Evolutionary conservation across 2,113 vertebrate genomes (phyloP).

Genomic region (Phrynocephalus versicolor): DNA sequence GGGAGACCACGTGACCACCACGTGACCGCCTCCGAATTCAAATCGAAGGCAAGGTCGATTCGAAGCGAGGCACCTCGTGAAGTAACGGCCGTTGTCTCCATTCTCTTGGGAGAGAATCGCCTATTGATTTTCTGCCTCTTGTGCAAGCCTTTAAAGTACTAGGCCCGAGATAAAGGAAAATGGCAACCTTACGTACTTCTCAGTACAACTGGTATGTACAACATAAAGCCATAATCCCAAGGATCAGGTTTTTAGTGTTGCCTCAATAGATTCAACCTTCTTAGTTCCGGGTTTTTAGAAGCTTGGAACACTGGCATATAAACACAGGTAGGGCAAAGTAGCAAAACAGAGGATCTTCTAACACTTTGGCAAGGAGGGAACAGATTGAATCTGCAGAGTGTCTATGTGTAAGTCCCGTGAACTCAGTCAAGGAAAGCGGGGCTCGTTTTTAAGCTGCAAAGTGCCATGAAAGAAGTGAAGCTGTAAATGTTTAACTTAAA

Average conservation of each 20-base stretch:
- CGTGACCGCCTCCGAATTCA: no score
- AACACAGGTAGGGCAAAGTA: not conserved
- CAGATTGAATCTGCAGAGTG: not conserved
- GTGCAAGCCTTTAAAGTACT: not conserved
- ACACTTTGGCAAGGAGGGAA: not conserved
- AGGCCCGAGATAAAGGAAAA: not conserved
- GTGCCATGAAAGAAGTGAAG: not conserved
- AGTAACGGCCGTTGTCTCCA: no score
- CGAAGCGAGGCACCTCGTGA: no score
- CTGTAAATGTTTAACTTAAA: not conserved
- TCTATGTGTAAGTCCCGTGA: not conserved
- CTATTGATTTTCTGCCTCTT: not conserved
- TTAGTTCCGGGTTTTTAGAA: not conserved
- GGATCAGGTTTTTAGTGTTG: not conserved
- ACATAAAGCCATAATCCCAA: not conserved
- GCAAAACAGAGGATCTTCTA: not conserved
- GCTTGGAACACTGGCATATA: not conserved
- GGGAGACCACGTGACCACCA: no score
- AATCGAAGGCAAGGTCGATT: no score
- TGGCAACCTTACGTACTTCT: not conserved
- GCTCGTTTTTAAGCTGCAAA: no score
- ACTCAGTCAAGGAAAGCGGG: not conserved
- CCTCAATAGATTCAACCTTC: no score
- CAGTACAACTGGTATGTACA: not conserved
- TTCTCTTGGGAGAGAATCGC: not conserved